Percentiles rank a stretch among this genome's conserved stretches.
Conservation (phyloP, 2,113 vertebrate genomes). For the Tragulus kanchil region DNA sequence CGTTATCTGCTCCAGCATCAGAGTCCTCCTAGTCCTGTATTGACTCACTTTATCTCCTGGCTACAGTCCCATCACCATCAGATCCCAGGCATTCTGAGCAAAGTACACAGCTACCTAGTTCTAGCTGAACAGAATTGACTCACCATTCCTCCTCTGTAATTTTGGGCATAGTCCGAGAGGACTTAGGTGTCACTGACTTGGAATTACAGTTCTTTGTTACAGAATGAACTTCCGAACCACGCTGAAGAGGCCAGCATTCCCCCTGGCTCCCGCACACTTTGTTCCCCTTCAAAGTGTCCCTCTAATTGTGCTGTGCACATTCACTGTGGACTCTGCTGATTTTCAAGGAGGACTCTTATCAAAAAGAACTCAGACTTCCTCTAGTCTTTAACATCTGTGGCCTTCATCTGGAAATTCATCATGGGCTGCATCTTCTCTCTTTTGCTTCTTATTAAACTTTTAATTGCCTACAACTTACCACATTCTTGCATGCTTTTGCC, state of each 20-base stretch:
- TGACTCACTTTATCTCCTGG: slow-evolving; percentile 80
- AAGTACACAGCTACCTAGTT: slow-evolving; percentile 72
- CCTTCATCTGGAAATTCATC: neutral
- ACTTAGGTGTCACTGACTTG: slow-evolving; percentile 82
- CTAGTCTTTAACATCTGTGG: neutral
- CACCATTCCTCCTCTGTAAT: slow-evolving; percentile 73
- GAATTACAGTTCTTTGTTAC: slow-evolving; percentile 82
- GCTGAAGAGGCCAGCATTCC: slow-evolving; percentile 13
- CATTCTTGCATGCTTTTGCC: neutral
- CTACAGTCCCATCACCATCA: slow-evolving; percentile 79
- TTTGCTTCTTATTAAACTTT: neutral
- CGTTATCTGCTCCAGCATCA: slow-evolving; percentile 75
- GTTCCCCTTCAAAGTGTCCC: slow-evolving; percentile 66
- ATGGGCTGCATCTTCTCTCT: neutral
- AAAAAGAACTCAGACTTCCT: slow-evolving; percentile 46
- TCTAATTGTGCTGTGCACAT: slow-evolving; percentile 59
- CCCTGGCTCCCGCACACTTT: slow-evolving; percentile 65
- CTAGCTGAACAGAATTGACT: slow-evolving; percentile 64
- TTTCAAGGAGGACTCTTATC: slow-evolving; percentile 57
- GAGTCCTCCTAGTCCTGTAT: slow-evolving; percentile 58
- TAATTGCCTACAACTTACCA: neutral
- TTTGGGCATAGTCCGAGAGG: slow-evolving; percentile 77
- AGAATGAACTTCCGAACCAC: slow-evolving; percentile 73
- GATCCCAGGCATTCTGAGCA: slow-evolving; percentile 72
- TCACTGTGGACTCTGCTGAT: neutral